Conservation (phyloP, 37 sponge, comb jelly and placozoan species). For the Lycopodina hypogea region DNA sequence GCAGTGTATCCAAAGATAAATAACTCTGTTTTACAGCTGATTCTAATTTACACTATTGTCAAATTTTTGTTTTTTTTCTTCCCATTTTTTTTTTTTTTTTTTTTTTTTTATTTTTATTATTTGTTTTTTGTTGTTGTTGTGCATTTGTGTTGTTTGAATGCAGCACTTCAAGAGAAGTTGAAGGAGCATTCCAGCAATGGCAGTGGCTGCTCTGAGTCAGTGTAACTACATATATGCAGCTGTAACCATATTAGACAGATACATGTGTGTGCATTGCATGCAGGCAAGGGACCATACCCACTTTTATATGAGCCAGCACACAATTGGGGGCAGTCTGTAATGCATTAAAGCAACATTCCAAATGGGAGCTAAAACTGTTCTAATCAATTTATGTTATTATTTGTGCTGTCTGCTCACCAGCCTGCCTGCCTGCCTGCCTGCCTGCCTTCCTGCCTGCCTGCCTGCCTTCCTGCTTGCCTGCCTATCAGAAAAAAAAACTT, state of each 20-base stretch:
- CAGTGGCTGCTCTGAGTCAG: background rate
- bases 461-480: background rate
- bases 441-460: background rate
- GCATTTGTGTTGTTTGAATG: background rate
- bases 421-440: background rate
- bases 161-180: constrained; percentile 21
- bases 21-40: background rate
- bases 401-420: too few relatives aligned
- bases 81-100: background rate
- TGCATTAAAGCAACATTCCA: too few relatives aligned
- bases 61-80: background rate
- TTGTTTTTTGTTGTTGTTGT: background rate
- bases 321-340: too few relatives aligned
- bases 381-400: too few relatives aligned
- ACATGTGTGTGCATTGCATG: too few relatives aligned
- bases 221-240: too few relatives aligned
- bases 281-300: too few relatives aligned
- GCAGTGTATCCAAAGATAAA: too few relatives aligned
- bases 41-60: background rate
- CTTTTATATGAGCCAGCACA: too few relatives aligned
- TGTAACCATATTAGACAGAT: too few relatives aligned
- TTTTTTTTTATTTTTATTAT: background rate
- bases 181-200: background rate
- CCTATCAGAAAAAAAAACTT: too few relatives aligned
- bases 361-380: too few relatives aligned